phyloP scores from a whole-genome alignment of 2,797 vertebrate species.

The Phoebastria nigripes region DNA sequence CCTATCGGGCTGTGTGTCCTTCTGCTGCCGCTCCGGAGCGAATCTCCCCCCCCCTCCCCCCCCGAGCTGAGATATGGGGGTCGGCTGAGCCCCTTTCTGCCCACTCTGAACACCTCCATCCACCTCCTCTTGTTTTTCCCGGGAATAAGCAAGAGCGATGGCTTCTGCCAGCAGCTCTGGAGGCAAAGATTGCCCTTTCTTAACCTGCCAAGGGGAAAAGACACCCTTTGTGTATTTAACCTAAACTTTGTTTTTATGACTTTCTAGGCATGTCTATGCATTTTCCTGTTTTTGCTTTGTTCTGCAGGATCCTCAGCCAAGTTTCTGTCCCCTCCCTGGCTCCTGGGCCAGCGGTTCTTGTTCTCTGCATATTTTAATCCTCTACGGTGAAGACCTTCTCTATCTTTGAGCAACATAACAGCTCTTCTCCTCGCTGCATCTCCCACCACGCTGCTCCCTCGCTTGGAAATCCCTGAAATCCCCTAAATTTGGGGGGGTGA shows the following conservation, averaged over 20 bases:
- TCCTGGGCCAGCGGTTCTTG: not conserved
- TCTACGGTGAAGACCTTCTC: not conserved
- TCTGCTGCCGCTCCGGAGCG: rapidly evolving
- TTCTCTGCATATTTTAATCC: not conserved
- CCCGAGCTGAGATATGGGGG: not conserved
- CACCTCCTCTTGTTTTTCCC: not conserved
- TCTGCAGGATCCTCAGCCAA: not conserved
- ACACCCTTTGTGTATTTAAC: constrained; percentile 24
- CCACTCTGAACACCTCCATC: not conserved
- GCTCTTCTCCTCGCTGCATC: not conserved
- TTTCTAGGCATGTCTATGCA: constrained; percentile 15
- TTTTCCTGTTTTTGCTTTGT: constrained; percentile 49
- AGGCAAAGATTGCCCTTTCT: not conserved
- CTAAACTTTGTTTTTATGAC: constrained; percentile 4
- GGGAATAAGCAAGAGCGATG: not conserved
- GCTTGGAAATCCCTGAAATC: not conserved
- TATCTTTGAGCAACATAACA: not conserved
- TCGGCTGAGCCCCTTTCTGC: not conserved
- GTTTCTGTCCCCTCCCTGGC: constrained; percentile 4
- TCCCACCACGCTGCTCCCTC: rapidly evolving
- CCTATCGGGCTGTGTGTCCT: not conserved
- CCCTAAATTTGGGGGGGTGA: not conserved
- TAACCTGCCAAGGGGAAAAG: not conserved
- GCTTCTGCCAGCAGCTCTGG: not conserved
- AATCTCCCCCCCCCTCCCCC: rapidly evolving